Percentiles rank a stretch among this genome's conserved stretches.
These are phyloP conservation scores for Unio delphinus DNA, from an alignment of 2,888 invertebrate species.

Conservation along the genomic window DNA sequence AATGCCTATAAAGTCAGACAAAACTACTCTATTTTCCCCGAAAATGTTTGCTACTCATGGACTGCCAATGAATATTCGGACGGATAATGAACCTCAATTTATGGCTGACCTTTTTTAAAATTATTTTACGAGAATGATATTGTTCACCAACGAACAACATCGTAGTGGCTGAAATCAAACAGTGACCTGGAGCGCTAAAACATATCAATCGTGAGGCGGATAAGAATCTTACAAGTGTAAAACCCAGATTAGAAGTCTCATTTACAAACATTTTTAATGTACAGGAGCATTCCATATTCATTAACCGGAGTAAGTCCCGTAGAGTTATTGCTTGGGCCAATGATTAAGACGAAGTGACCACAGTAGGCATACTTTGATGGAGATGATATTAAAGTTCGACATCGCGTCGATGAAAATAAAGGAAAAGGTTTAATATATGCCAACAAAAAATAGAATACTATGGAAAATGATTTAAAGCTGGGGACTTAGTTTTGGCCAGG, in stretches of 20 bases:
- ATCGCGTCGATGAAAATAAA: background rate
- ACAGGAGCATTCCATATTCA: conserved; percentile 24
- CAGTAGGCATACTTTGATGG: background rate
- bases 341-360: conserved; percentile 28
- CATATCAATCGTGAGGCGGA: conserved; percentile 19
- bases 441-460: conserved; percentile 1
- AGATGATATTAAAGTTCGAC: conserved; percentile 6
- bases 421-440: conserved; percentile 10
- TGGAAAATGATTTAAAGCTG: conserved; percentile 4
- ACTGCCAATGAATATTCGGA: conserved; percentile 25
- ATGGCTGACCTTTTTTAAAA: conserved; percentile 17
- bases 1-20: conserved; percentile 24
- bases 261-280: conserved; percentile 19
- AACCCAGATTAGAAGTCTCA: conserved; percentile 18
- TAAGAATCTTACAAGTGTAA: conserved; percentile 30
- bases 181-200: conserved; percentile 33
- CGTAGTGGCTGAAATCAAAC: conserved; percentile 32
- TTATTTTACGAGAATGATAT: conserved; percentile 22
- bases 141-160: conserved; percentile 23
- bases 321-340: conserved; percentile 22
- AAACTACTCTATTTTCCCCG: conserved; percentile 15
- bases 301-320: conserved; percentile 28
- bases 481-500: conserved; percentile 2
- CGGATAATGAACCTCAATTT: conserved; percentile 37
- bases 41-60: conserved; percentile 30